Conservation (phyloP, 2,797 vertebrate species). For the Petrocephalus schoutedeni region DNA sequence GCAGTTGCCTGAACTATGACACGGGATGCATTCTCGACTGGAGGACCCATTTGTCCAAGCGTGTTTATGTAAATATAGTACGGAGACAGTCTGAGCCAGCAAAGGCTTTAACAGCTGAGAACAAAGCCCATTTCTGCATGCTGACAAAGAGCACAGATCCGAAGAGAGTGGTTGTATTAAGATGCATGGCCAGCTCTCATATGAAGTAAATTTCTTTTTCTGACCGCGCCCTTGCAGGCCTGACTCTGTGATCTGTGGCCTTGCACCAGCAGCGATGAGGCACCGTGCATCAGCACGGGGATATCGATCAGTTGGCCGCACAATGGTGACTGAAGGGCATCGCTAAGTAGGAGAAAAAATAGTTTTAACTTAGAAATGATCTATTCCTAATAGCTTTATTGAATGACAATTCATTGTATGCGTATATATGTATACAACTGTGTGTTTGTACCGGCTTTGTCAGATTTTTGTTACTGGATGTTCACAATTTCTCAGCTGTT, state of each 20-base stretch:
- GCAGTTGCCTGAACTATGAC: neutral
- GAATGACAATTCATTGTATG: neutral
- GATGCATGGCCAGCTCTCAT: neutral
- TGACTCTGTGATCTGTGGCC: neutral
- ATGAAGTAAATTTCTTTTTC: neutral
- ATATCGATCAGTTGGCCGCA: neutral
- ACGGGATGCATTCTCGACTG: neutral
- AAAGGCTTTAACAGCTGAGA: neutral
- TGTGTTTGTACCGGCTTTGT: constrained; percentile 14
- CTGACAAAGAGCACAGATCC: constrained; percentile 4
- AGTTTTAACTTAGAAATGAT: neutral
- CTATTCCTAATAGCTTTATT: constrained; percentile 15
- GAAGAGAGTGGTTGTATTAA: neutral
- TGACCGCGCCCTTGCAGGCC: neutral
- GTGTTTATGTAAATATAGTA: neutral
- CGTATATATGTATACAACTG: neutral
- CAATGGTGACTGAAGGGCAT: neutral
- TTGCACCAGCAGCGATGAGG: neutral
- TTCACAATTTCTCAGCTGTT: neutral
- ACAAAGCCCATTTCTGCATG: neutral
- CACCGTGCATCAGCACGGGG: neutral
- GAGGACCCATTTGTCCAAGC: constrained; percentile 2
- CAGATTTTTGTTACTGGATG: constrained; percentile 6
- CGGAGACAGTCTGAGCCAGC: neutral
- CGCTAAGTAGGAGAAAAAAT: neutral